Evolutionary conservation across 2,888 invertebrate species (phyloP).

Genomic region (Quadroppia sp.): DNA sequence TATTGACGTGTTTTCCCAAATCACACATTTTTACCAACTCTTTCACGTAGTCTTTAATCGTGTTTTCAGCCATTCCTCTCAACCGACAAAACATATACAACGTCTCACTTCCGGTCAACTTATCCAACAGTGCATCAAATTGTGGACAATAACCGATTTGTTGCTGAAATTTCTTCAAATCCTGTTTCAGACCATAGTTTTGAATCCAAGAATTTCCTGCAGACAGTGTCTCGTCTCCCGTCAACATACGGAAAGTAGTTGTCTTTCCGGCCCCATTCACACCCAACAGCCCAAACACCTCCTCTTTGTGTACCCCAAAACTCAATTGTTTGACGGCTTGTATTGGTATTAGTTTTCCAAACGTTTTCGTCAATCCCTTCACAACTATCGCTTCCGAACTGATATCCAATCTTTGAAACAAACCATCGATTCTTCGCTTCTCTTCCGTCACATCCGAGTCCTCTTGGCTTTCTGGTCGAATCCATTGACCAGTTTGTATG

Average conservation of each 20-base stretch:
- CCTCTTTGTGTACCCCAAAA: constrained; percentile 45
- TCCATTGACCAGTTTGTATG: neutral
- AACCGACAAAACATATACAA: constrained; percentile 44
- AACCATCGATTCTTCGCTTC: neutral
- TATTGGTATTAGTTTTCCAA: too few relatives aligned
- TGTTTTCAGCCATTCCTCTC: constrained; percentile 42
- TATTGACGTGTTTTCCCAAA: constrained; percentile 44
- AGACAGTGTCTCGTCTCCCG: constrained; percentile 44
- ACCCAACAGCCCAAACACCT: constrained; percentile 47
- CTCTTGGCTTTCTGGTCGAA: constrained; percentile 25
- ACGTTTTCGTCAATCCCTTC: constrained; percentile 45
- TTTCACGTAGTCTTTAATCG: constrained; percentile 29
- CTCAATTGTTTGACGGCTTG: constrained; percentile 46
- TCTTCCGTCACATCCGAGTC: constrained; percentile 10
- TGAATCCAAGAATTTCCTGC: constrained; percentile 45
- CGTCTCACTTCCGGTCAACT: constrained; percentile 45
- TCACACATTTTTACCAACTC: constrained; percentile 44
- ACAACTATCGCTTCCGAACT: constrained; percentile 41
- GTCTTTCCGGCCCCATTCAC: constrained; percentile 48
- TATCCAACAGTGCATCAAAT: constrained; percentile 70
- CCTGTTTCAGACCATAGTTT: neutral
- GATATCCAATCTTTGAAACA: too few relatives aligned
- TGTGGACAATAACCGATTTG: constrained; percentile 74
- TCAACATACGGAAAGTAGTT: constrained; percentile 47
- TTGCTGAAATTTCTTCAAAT: constrained; percentile 5